These are phyloP conservation scores for Pardalotus punctatus DNA, from an alignment of 2,113 vertebrate genomes.

Conservation along the genomic window DNA sequence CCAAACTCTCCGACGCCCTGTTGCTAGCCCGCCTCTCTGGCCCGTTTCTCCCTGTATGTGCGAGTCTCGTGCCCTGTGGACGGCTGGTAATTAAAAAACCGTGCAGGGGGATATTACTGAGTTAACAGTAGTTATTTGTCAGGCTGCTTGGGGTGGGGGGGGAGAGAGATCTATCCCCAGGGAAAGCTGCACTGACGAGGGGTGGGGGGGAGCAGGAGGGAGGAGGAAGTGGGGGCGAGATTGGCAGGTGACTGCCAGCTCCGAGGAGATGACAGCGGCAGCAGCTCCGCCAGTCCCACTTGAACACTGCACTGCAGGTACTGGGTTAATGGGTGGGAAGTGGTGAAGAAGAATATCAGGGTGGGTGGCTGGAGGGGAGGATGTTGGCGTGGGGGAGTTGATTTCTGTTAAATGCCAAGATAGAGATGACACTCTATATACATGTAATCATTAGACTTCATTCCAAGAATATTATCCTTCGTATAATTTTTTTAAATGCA, in stretches of 20 bases:
- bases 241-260: slow-evolving; percentile 60
- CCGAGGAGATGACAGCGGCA: slow-evolving; percentile 33
- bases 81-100: slow-evolving; percentile 71
- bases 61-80: background rate
- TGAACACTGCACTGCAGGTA: slow-evolving; percentile 48
- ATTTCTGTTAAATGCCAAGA: slow-evolving; percentile 38
- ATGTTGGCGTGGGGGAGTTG: slow-evolving; percentile 45
- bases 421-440: slow-evolving; percentile 32
- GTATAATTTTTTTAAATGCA: slow-evolving; percentile 29
- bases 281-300: slow-evolving; percentile 50
- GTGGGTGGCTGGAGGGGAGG: slow-evolving; percentile 51
- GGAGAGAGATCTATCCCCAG: slow-evolving; percentile 70
- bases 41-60: background rate
- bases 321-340: slow-evolving; percentile 64
- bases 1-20: background rate
- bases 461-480: slow-evolving; percentile 52
- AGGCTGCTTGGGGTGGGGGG: slow-evolving; percentile 52
- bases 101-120: slow-evolving; percentile 72
- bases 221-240: slow-evolving; percentile 74
- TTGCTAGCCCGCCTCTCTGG: slow-evolving; percentile 1
- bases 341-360: slow-evolving; percentile 43
- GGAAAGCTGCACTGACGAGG: slow-evolving; percentile 64
- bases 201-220: slow-evolving; percentile 50
- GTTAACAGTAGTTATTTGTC: slow-evolving; percentile 77
- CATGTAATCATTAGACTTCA: slow-evolving; percentile 48